Base-by-base conservation (phyloP, 2,113 vertebrate genomes). In the Sinocyclocheilus anshuiensis region DNA sequence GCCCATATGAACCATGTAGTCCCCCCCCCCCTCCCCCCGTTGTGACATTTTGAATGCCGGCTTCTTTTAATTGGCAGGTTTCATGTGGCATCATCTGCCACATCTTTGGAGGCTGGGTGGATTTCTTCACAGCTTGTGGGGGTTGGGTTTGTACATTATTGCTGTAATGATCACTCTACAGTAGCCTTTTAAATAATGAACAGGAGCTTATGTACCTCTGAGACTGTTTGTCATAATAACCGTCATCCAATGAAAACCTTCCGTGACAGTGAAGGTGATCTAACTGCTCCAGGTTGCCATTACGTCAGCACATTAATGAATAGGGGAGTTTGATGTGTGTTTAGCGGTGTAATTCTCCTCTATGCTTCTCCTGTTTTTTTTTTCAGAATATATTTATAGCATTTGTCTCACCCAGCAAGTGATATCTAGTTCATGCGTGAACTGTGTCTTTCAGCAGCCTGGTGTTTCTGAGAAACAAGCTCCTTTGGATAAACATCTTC, bases 331-430 rank as follows among this genome's bases (percentile, higher is more conserved):
- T 22, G 79, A 24, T 20, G 29, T 33, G 16, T 67, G 45, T 55
- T 36, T 33, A 61, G 77, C 18, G 29, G 26, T 24, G 45, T 71
- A 61, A 67, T 82, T 85, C 48, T 45, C 65, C 33, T 50, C 74
- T 57, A 22, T 50, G 59, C 29, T 57, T 77, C 59, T 59, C 24
- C 33, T 65, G 50, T 7, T 3, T 61, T 65, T 61, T 65, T 67
- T 20, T 57, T 29, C 22, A 2, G 22, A 39, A 84, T n/a, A 45
- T 89, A 89, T 89, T 89, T 89, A 67, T 81, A 89, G 45, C 59
- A 1, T 67, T 75, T 86, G 16, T 42, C 76, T 81, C 69, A 79
- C 20, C 10, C 74, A 74, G 80, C 26, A 55, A 76, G 77, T 69
- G 77, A 83, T 76, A 84, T 50, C 24, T 77, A 84, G 81, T 69